phyloP scores from a whole-genome alignment of 2,888 invertebrate genomes.

The Macrosiphum euphorbiae region DNA sequence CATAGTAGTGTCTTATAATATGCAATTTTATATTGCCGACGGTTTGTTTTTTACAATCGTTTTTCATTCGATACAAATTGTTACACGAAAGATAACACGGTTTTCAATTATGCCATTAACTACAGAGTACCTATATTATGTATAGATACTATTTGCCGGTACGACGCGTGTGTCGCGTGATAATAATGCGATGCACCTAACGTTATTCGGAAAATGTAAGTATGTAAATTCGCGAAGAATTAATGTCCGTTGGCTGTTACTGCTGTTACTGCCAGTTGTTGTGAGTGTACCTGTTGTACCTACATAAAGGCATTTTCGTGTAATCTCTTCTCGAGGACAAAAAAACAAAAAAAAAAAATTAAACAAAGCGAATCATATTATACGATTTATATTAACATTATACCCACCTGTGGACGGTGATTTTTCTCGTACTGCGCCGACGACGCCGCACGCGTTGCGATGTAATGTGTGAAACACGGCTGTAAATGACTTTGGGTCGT shows the following conservation, averaged over 20 bases:
- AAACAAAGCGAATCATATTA: not conserved
- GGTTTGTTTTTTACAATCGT: not conserved
- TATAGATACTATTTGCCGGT: not conserved
- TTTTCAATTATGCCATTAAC: slow-evolving; percentile 18
- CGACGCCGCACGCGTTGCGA: not conserved
- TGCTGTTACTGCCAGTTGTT: not conserved
- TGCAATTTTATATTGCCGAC: not conserved
- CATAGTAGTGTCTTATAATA: no score
- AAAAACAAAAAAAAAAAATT: not conserved
- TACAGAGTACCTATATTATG: not conserved
- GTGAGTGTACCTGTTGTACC: not conserved
- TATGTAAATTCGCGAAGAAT: not conserved
- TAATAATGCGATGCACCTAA: not conserved
- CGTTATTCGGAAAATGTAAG: not conserved
- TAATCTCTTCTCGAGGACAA: slow-evolving; percentile 17
- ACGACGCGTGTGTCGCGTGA: not conserved
- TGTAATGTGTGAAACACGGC: slow-evolving; percentile 50
- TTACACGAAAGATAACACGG: not conserved
- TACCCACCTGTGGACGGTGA: not conserved
- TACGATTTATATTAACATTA: slow-evolving; percentile 1
- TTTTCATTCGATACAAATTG: not conserved
- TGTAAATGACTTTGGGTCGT: slow-evolving; percentile 43
- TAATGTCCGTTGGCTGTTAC: not conserved
- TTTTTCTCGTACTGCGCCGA: not conserved
- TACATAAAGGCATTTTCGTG: not conserved